Conservation (phyloP, 2,888 invertebrate species). For the Caenorhabditis afra region DNA sequence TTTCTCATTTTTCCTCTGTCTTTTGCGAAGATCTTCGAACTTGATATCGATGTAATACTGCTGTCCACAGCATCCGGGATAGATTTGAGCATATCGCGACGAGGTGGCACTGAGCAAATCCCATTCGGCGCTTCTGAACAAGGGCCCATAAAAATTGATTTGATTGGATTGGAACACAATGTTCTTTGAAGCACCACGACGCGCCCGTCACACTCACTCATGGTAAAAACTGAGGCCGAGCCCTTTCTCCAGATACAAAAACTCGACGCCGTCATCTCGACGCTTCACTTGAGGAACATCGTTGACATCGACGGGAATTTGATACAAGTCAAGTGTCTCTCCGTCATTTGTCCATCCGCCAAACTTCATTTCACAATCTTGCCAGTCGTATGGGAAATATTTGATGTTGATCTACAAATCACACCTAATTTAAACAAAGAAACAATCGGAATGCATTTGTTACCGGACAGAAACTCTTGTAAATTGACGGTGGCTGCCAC, state of each 20-base stretch:
- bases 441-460: too few species aligned
- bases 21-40: conserved; percentile 8
- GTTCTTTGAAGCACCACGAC: conserved; percentile 16
- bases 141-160: conserved; percentile 22
- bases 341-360: conserved; percentile 94
- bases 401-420: conserved; percentile 81
- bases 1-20: too few species aligned
- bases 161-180: conserved; percentile 21
- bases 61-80: conserved; percentile 74
- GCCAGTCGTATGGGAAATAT: conserved; percentile 78
- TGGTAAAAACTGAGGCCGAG: conserved; percentile 71
- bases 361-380: conserved; percentile 72
- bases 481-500: conserved; percentile 74
- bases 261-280: conserved; percentile 64
- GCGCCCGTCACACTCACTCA: too few species aligned
- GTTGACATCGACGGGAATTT: conserved; percentile 67
- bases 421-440: neutral
- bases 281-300: conserved; percentile 58
- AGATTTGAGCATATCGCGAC: conserved; percentile 71
- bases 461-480: conserved; percentile 73
- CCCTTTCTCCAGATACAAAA: conserved; percentile 68
- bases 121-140: conserved; percentile 74
- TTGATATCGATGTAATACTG: conserved; percentile 72
- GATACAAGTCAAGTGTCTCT: conserved; percentile 70
- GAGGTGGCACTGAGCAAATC: conserved; percentile 72